Percentiles rank a stretch among this genome's conserved stretches.
Evolutionary conservation across 2,888 invertebrate genomes (phyloP).

Genomic region (Drosophila tanythrix): DNA sequence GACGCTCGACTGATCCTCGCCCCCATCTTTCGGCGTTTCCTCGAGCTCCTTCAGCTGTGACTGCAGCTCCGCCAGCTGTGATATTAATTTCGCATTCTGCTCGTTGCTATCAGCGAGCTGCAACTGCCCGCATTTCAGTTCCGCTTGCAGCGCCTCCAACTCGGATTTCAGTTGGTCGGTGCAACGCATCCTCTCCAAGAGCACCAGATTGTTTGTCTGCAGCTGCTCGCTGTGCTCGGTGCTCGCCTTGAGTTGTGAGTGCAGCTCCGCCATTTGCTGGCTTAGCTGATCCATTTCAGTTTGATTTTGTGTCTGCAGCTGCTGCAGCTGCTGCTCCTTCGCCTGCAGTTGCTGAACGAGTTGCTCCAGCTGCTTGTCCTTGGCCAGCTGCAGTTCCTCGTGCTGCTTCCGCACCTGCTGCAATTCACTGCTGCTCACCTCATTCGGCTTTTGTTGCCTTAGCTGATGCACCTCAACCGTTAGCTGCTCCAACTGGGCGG

Average conservation of each 20-base stretch:
- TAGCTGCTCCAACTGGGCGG: slow-evolving; percentile 64
- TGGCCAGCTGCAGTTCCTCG: slow-evolving; percentile 5
- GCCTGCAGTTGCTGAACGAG: not conserved
- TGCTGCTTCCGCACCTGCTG: slow-evolving; percentile 1
- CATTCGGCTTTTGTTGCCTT: slow-evolving; percentile 22
- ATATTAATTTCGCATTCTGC: slow-evolving; percentile 1
- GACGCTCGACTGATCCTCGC: not conserved
- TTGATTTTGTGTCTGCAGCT: not conserved
- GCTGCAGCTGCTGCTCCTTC: not conserved
- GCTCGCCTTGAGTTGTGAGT: not conserved
- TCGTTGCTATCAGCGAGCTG: not conserved
- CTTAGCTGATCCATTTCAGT: slow-evolving; percentile 35
- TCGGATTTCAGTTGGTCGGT: not conserved
- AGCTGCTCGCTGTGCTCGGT: slow-evolving; percentile 31
- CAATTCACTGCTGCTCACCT: not conserved
- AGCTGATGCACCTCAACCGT: slow-evolving; percentile 66
- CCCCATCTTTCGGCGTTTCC: not conserved
- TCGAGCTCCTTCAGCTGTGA: slow-evolving; percentile 19
- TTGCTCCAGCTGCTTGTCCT: not conserved
- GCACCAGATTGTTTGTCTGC: slow-evolving; percentile 47
- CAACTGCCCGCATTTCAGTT: slow-evolving; percentile 12
- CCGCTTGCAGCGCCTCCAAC: slow-evolving; percentile 24
- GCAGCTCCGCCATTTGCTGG: slow-evolving; percentile 51
- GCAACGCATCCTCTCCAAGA: not conserved
- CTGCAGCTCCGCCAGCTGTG: slow-evolving; percentile 16